A percentile compares a stretch with the other conserved stretches of the same genome.
Conservation (phyloP, 2,888 invertebrate species). For the Epiblema foenella region DNA sequence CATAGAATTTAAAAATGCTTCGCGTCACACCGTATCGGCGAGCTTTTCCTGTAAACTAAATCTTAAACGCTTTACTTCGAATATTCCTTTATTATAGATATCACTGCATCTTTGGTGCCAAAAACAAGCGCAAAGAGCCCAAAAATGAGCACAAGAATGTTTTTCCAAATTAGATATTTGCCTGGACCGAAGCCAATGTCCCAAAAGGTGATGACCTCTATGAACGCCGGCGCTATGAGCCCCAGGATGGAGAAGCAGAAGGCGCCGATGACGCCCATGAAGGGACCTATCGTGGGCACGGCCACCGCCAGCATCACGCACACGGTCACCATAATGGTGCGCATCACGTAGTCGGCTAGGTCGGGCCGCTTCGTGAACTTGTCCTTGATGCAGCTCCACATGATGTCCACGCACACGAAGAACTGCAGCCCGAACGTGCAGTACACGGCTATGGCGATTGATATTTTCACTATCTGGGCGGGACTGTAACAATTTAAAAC, state of each 20-base stretch:
- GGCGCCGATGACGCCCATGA: constrained; percentile 96
- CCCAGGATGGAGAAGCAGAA: constrained; percentile 97
- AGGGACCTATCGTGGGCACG: constrained; percentile 94
- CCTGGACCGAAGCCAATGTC: constrained; percentile 90
- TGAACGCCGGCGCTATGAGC: constrained; percentile 92
- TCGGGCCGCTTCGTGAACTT: constrained; percentile 87
- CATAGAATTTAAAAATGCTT: background rate
- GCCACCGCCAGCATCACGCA: constrained; percentile 92
- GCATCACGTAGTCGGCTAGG: constrained; percentile 90
- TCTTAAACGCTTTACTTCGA: constrained; percentile 33
- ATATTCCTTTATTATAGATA: constrained; percentile 59
- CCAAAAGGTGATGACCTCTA: constrained; percentile 95
- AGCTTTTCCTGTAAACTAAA: constrained; percentile 8
- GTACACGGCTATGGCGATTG: constrained; percentile 95
- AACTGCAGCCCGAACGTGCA: constrained; percentile 98
- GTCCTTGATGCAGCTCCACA: constrained; percentile 93
- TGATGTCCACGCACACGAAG: constrained; percentile 97
- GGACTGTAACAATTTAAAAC: constrained; percentile 83
- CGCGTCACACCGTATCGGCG: constrained; percentile 10
- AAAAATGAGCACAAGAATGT: constrained; percentile 89
- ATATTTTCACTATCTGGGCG: constrained; percentile 93
- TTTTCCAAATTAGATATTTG: constrained; percentile 92
- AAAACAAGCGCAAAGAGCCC: constrained; percentile 93
- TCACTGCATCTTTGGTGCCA: constrained; percentile 84
- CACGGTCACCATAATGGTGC: constrained; percentile 87